Evolutionary conservation across 1,140 invertebrate genomes (phyloP).

Genomic region (Plodia interpunctella): DNA sequence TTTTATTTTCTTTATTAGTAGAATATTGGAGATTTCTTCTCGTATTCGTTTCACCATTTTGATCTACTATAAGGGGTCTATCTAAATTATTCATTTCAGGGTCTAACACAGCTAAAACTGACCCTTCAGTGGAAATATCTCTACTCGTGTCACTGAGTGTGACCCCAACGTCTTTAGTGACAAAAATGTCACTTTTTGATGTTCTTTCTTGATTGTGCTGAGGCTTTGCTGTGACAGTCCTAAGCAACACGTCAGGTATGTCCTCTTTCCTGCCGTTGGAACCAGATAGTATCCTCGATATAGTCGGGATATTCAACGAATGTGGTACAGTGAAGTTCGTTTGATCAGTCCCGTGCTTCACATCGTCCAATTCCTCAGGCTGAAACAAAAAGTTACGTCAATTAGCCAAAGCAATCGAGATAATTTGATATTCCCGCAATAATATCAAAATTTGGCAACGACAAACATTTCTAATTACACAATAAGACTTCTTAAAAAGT

Average conservation of each 20-base stretch:
- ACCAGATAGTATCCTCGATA: conserved; percentile 87
- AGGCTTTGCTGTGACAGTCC: conserved; percentile 82
- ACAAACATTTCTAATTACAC: conserved; percentile 7
- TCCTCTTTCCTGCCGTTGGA: conserved; percentile 89
- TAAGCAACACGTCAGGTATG: conserved; percentile 84
- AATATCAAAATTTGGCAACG: conserved; percentile 5
- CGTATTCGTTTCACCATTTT: conserved; percentile 73
- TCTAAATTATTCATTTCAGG: conserved; percentile 76
- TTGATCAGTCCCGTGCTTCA: conserved; percentile 67
- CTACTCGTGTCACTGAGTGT: conserved; percentile 60
- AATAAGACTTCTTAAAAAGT: conserved; percentile 6
- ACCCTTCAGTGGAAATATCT: conserved; percentile 70
- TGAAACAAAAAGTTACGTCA: conserved; percentile 38
- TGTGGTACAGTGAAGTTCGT: conserved; percentile 80
- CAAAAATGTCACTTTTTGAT: conserved; percentile 58
- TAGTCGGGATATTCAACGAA: conserved; percentile 81
- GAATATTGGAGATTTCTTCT: conserved; percentile 72
- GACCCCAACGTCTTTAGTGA: conserved; percentile 64
- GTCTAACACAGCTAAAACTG: conserved; percentile 67
- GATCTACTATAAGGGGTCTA: conserved; percentile 69
- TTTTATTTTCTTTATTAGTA: conserved; percentile 61
- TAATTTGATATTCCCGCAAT: conserved; percentile 3
- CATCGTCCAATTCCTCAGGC: conserved; percentile 72
- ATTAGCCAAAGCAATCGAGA: not conserved
- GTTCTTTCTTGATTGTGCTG: conserved; percentile 68